Evolutionary conservation across 1,140 invertebrate species (phyloP), one percentile per base, ranked within the genome.

Genomic region (Drosophila chauvacae): DNA sequence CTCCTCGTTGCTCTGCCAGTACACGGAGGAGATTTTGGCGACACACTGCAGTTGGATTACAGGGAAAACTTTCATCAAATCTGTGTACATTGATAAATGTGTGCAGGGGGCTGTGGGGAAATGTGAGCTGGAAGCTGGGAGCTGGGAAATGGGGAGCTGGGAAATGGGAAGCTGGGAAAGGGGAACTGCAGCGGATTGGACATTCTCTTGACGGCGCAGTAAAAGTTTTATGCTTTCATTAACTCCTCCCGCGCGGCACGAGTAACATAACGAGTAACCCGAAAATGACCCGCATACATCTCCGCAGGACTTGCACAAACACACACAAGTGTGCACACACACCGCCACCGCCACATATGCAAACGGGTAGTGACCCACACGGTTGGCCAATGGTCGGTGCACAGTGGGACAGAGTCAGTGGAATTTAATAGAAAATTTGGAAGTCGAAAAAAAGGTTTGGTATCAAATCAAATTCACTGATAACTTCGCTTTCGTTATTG

Each of bases 1-100:
- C 85, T 97, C 96, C 90, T 97, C 96, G 87, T 97, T 97, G 90
- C 95, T 97, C 63, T 95, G 94, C 94, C 95, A 96, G 92, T 97
- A 97, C 7, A 97, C 95, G 16, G 96, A 96, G 2, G 96, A 96
- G 92, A 97, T 97, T 53, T 96, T 97, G 11, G 97, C 97, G 81
- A 97, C 94, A 94, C 97, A 98, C 94, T 94, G 69, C 66, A 86
- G 73, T 30, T 50, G 63, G 56, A 65, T 55, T 45, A 57, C 39
- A 48, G 41, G 59, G 59, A 59, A 45, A 70, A 62, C 60, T 78
- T 78, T 79, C 76, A 87, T 82, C 76, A 86, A 86, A 87, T 87
- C 71, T 80, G 62, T 77, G 75, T 61, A 60, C 77, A 61, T 45
- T 68, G 63, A 73, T 73, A 73, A 76, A 74, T 66, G 60, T 57